Evolutionary conservation across 92 coral and sea anemone genomes (phyloP).

Genomic region (Epizoanthus illoricatus): DNA sequence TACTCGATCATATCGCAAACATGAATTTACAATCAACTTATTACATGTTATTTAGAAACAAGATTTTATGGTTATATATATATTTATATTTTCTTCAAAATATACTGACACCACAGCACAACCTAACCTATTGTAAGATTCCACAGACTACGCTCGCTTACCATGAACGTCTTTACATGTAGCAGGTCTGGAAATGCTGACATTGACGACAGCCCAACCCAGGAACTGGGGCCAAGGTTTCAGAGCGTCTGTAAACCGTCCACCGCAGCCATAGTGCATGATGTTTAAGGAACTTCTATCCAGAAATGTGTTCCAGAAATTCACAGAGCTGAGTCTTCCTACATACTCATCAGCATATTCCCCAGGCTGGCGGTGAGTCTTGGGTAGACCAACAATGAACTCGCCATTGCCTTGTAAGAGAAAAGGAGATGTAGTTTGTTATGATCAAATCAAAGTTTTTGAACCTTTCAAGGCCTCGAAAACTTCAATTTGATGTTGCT

Average conservation of each 20-base stretch:
- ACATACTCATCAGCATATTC: constrained; percentile 44
- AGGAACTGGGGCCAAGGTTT: constrained; percentile 45
- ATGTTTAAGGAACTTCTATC: constrained; percentile 18
- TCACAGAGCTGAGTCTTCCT: constrained; percentile 46
- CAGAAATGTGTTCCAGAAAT: constrained; percentile 49
- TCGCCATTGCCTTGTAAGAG: constrained; percentile 47
- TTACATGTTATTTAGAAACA: too few relatives aligned
- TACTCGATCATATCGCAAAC: too few relatives aligned
- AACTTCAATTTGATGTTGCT: too few relatives aligned
- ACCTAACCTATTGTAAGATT: too few relatives aligned
- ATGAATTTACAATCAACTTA: too few relatives aligned
- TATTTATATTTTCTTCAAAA: too few relatives aligned
- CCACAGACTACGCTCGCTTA: neutral
- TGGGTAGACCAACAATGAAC: constrained; percentile 47
- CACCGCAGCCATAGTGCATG: constrained; percentile 45
- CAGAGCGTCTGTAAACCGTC: neutral
- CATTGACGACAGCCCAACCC: constrained; percentile 27
- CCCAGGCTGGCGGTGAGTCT: constrained; percentile 3
- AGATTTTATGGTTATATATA: too few relatives aligned
- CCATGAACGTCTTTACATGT: constrained; percentile 52
- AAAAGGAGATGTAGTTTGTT: neutral
- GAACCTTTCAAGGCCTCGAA: too few relatives aligned
- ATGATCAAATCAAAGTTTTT: too few relatives aligned
- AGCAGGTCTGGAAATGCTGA: constrained; percentile 41
- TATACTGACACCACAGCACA: too few relatives aligned